phyloP scores from a whole-genome alignment of 2,797 vertebrate genomes.

The Sebastes vulpes region DNA sequence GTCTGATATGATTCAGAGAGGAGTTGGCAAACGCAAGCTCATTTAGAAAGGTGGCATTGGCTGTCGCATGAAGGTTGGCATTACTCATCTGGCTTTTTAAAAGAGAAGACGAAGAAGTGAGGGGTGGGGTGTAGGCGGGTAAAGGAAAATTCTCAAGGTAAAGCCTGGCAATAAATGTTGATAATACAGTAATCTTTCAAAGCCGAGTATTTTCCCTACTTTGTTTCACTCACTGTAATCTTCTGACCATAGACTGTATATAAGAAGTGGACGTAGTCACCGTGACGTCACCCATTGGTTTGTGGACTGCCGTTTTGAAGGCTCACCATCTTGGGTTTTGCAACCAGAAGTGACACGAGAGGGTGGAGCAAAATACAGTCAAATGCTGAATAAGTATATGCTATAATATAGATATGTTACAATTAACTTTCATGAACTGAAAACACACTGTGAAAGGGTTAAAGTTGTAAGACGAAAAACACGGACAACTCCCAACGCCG shows the following conservation, averaged over 20 bases:
- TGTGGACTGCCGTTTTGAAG: too few species aligned
- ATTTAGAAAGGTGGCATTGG: neutral
- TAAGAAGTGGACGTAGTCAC: neutral
- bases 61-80: neutral
- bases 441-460: too few species aligned
- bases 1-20: conserved; percentile 6
- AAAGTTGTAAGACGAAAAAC: too few species aligned
- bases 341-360: too few species aligned
- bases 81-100: neutral
- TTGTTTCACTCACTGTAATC: neutral
- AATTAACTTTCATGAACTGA: too few species aligned
- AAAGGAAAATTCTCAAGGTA: neutral
- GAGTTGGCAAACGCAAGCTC: neutral
- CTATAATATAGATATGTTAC: too few species aligned
- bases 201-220: neutral
- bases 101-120: neutral
- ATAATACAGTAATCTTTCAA: neutral
- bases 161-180: neutral
- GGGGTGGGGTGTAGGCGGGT: neutral
- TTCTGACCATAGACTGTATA: neutral
- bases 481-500: too few species aligned
- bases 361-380: too few species aligned
- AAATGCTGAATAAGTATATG: too few species aligned
- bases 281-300: too few species aligned
- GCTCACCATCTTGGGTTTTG: too few species aligned